Base-by-base conservation (phyloP, 92 coral and sea anemone species). In the Epizoanthus ramosus region DNA sequence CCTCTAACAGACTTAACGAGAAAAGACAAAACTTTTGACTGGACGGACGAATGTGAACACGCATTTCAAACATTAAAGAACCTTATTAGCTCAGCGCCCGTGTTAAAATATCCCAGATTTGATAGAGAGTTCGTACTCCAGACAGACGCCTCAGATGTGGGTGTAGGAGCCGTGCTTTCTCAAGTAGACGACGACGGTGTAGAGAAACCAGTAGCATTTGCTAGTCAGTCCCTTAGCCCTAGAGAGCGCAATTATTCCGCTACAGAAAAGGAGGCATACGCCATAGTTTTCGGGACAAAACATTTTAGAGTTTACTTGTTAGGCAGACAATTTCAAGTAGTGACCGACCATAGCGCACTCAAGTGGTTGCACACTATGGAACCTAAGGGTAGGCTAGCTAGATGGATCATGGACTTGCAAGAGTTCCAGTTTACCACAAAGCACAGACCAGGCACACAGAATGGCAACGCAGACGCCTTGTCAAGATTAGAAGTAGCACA, bases 401-500 rank as follows among this genome's bases (percentile, higher is more conserved):
- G 90, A 25, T 87, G 90, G 87, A 66, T 87, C 3, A 82, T 83
- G 87, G 87, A 87, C 33, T 77, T 87, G 60, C 90, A 83, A 77
- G 87, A 87, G 41, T 89, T 89, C 74, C 86, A 85, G 23, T 85
- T 89, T 43, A 57, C 87, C 12, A 71, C 82, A 21, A 47, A 74
- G 68, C 82, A 85, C 59, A 68, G 85, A 23, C 80, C 92, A 14
- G 89, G 89, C 33, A 43, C 68, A 45, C 80, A 74, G 18, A 84
- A 89, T 64, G 58, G 21, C 25, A 85, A 85, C 60, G 87, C 89
- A 41, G 89, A 85, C 35, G 87, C 87, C 14, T 35, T 85, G 63
- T 75, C 89, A 54, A 74, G 89, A 12, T 45, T 77, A 15, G 81
- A 63, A 31, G n/a, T 72, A 18, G 18, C 43, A 37, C 43, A 37